phyloP scores from a whole-genome alignment of 2,113 vertebrate genomes.

The Channa argus region DNA sequence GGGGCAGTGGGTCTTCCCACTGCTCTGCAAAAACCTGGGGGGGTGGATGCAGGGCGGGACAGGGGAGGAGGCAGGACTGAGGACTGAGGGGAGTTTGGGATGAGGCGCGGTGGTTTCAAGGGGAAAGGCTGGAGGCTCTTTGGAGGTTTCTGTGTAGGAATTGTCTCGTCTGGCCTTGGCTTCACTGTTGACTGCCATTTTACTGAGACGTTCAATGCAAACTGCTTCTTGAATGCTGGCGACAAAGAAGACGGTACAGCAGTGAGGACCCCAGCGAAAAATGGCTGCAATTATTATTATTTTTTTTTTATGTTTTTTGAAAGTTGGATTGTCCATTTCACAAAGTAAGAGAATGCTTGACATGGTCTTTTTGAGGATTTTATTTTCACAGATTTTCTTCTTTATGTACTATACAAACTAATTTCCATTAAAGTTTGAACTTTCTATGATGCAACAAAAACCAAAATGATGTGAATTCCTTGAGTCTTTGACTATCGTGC shows the following conservation, averaged over 20 bases:
- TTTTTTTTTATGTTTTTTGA: too few relatives aligned
- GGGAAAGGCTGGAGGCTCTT: not conserved
- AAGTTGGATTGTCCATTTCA: too few relatives aligned
- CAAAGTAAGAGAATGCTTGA: too few relatives aligned
- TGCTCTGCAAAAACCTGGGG: constrained; percentile 42
- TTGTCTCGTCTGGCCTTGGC: not conserved
- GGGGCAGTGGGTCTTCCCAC: constrained; percentile 47
- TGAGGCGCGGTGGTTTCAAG: not conserved
- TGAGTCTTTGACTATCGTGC: too few relatives aligned
- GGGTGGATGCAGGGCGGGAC: not conserved
- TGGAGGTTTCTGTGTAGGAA: not conserved
- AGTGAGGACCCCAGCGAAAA: not conserved
- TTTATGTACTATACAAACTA: too few relatives aligned
- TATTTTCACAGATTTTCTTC: too few relatives aligned
- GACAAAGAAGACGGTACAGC: not conserved
- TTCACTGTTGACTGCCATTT: constrained; percentile 66
- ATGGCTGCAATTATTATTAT: too few relatives aligned
- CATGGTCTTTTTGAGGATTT: too few relatives aligned
- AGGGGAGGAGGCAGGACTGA: not conserved
- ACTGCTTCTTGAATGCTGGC: constrained; percentile 76
- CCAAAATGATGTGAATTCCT: too few relatives aligned
- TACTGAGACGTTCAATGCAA: constrained; percentile 49
- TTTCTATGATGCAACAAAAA: too few relatives aligned
- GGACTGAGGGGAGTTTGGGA: not conserved
- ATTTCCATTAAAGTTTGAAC: too few relatives aligned